Evolutionary conservation across 1,140 invertebrate genomes (phyloP).

Genomic region (Apis florea): DNA sequence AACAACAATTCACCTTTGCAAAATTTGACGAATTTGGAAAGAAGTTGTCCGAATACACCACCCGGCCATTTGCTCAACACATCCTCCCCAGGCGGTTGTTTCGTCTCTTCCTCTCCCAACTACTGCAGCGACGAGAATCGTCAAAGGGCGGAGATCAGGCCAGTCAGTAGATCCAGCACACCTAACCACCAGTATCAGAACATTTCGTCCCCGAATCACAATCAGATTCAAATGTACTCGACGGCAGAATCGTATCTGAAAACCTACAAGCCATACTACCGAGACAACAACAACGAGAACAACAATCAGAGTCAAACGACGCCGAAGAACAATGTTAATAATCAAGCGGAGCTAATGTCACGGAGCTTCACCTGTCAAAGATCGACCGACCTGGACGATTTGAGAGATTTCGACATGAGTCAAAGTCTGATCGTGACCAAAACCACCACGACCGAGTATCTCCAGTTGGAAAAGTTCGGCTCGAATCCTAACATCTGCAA

Average conservation of each 20-base stretch:
- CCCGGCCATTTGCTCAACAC: slow-evolving; percentile 44
- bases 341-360: slow-evolving; percentile 69
- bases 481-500: slow-evolving; percentile 73
- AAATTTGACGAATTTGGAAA: slow-evolving; percentile 73
- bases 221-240: slow-evolving; percentile 71
- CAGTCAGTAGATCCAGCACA: slow-evolving; percentile 61
- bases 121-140: slow-evolving; percentile 59
- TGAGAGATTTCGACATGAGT: slow-evolving; percentile 76
- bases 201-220: slow-evolving; percentile 61
- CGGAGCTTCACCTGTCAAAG: slow-evolving; percentile 72
- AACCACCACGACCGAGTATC: slow-evolving; percentile 76
- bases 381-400: slow-evolving; percentile 67
- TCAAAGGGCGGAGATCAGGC: slow-evolving; percentile 34
- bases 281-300: slow-evolving; percentile 71
- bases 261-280: slow-evolving; percentile 64
- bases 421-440: slow-evolving; percentile 78
- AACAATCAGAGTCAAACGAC: slow-evolving; percentile 28
- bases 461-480: slow-evolving; percentile 74
- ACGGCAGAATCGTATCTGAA: slow-evolving; percentile 70
- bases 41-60: slow-evolving; percentile 69
- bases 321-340: slow-evolving; percentile 36
- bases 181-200: slow-evolving; percentile 59
- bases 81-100: slow-evolving; percentile 43
- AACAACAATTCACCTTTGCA: slow-evolving; percentile 64
- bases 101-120: slow-evolving; percentile 22